These are phyloP conservation scores for Mythimna pallens DNA, from an alignment of 2,888 invertebrate species.

Conservation along the genomic window DNA sequence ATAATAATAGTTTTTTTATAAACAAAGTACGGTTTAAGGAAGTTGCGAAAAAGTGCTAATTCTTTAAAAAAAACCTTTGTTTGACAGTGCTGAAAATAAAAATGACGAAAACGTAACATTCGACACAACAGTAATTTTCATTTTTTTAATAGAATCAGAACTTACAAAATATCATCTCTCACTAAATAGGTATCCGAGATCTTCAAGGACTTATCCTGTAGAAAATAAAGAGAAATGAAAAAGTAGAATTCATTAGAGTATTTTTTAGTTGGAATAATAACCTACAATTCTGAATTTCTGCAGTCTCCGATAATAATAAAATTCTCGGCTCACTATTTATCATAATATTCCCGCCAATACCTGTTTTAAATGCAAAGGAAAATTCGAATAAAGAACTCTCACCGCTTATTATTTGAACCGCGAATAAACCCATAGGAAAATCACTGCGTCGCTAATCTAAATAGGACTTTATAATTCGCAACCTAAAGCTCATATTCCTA, in stretches of 20 bases:
- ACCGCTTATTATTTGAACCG: constrained; percentile 70
- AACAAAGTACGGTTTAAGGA: no score
- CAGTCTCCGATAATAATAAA: constrained; percentile 4
- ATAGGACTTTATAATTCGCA: constrained; percentile 68
- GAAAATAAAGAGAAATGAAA: neutral
- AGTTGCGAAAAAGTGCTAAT: no score
- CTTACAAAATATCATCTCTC: neutral
- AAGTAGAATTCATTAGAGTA: neutral
- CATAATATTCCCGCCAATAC: constrained; percentile 26
- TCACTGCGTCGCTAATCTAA: constrained; percentile 68
- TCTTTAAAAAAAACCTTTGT: no score
- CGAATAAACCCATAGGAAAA: constrained; percentile 72
- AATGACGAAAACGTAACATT: neutral
- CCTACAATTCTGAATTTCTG: constrained; percentile 8
- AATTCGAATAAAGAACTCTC: constrained; percentile 61
- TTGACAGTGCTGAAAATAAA: no score
- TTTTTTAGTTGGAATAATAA: neutral
- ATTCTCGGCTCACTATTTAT: neutral
- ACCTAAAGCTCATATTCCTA: constrained; percentile 69
- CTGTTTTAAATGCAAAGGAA: constrained; percentile 39
- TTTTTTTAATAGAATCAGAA: neutral
- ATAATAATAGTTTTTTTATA: no score
- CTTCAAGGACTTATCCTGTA: neutral
- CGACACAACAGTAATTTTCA: no score
- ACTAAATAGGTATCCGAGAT: no score